Evolutionary conservation across 1,140 invertebrate species (phyloP), one percentile per base, ranked within the genome.

Genomic region (Parapsyche elsis): DNA sequence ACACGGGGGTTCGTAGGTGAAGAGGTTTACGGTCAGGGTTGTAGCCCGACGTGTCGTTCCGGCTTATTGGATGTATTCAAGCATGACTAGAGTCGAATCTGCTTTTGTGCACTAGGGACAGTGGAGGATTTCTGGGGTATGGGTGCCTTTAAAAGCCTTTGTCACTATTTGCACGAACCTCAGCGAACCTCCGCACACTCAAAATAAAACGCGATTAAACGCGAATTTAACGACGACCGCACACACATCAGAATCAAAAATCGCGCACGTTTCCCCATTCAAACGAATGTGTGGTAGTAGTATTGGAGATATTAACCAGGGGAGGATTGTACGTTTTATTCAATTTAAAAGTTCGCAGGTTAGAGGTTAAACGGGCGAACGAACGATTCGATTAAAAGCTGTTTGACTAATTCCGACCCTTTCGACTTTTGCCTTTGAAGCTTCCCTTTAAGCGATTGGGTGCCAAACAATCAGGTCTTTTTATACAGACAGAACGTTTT

Each of bases 21-120:
- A 38, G 30, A 26, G n/a, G 24, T 26, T 19, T 21, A 67, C 61
- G 61, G 19, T 71, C 24, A 38, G 30, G 30, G 30, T 38, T 38
- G 30, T 38, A 38, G 30, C 30, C 30, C 30, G 16, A 71, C 67
- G 67, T 71, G 30, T 71, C 67, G 67, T 71, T 71, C 67, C 30
- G 67, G 67, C 67, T 71, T 71, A 71, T 71, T 44, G 67, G 67
- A 44, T 26, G 24, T 44, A 44, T 44, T 44, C 24, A 24, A 30
- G 67, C 67, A 26, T 44, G 67, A 44, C 16, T 26, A 12, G 23
- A 26, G 10, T 26, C 67, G 23, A 19, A 30, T 71, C 67, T 5
- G 67, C 67, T 44, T 71, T 71, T 71, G 67, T 71, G 67, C 24
- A 16, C 30, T 38, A 4, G 30, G 30, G 30, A 38, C 30, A 7